Percentiles rank a stretch among this genome's conserved stretches.
Conservation (phyloP, 2,888 invertebrate species). For the Morpho achilles region DNA sequence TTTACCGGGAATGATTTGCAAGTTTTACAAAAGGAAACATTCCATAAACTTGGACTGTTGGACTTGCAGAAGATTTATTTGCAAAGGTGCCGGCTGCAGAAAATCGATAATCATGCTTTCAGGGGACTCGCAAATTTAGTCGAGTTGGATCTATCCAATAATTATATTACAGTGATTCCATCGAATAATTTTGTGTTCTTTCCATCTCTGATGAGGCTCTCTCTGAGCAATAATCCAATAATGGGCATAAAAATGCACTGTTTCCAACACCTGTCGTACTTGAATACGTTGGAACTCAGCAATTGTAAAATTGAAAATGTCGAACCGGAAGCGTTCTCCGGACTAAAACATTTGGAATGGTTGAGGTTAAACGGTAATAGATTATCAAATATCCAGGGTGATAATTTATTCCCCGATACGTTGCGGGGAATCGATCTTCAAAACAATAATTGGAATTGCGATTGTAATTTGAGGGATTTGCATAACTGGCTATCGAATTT, state of each 20-base stretch:
- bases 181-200: conserved; percentile 88
- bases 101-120: conserved; percentile 89
- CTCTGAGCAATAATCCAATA: conserved; percentile 90
- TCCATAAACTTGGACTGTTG: conserved; percentile 87
- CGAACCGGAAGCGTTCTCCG: conserved; percentile 89
- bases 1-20: conserved; percentile 91
- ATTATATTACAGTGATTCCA: conserved; percentile 87
- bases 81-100: conserved; percentile 86
- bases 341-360: conserved; percentile 90
- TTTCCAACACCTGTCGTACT: conserved; percentile 85
- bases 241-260: conserved; percentile 83
- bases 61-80: conserved; percentile 93
- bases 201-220: conserved; percentile 89
- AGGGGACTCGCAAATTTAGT: conserved; percentile 91
- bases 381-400: conserved; percentile 85
- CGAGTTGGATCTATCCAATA: conserved; percentile 91
- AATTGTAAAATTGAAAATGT: conserved; percentile 88
- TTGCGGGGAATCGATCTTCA: conserved; percentile 89
- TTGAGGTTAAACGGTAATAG: conserved; percentile 90
- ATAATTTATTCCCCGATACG: conserved; percentile 85
- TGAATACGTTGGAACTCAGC: conserved; percentile 89
- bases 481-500: conserved; percentile 88
- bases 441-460: conserved; percentile 94
- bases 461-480: conserved; percentile 88
- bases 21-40: conserved; percentile 87